A percentile compares a stretch with the other conserved stretches of the same genome.
Conservation (phyloP, 2,797 vertebrate species). For the Champsocephalus gunnari region DNA sequence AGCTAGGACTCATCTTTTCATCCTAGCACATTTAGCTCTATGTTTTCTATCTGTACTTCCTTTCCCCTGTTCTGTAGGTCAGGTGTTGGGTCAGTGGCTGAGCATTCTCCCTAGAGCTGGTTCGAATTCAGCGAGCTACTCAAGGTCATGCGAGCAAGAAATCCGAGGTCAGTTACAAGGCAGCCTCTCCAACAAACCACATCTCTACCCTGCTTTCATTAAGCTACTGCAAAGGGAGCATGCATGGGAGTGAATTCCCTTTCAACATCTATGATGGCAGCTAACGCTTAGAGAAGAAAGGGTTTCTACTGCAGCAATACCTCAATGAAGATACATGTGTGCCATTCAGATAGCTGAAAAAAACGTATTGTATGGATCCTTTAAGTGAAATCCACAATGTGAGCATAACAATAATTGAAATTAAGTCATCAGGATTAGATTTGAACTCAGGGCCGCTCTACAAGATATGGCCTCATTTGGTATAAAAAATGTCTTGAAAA, state of each 20-base stretch:
- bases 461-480: background rate
- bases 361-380: too few species aligned
- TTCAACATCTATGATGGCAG: background rate
- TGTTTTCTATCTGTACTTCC: background rate
- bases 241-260: background rate
- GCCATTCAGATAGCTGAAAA: background rate
- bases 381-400: background rate
- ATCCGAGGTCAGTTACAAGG: constrained; percentile 4
- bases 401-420: background rate
- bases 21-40: background rate
- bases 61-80: constrained; percentile 5
- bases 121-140: constrained; percentile 12
- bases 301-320: background rate
- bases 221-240: background rate
- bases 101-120: constrained; percentile 8
- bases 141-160: constrained; percentile 4
- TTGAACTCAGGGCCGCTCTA: background rate
- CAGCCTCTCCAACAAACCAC: background rate
- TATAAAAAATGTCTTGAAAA: background rate
- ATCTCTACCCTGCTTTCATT: background rate
- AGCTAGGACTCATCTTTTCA: constrained; percentile 6
- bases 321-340: background rate
- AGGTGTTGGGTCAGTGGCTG: background rate
- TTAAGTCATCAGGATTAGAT: too few species aligned
- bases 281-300: background rate